Evolutionary conservation across 2,888 invertebrate genomes (phyloP), one percentile per base, ranked within the genome.

Genomic region (Carabus problematicus): DNA sequence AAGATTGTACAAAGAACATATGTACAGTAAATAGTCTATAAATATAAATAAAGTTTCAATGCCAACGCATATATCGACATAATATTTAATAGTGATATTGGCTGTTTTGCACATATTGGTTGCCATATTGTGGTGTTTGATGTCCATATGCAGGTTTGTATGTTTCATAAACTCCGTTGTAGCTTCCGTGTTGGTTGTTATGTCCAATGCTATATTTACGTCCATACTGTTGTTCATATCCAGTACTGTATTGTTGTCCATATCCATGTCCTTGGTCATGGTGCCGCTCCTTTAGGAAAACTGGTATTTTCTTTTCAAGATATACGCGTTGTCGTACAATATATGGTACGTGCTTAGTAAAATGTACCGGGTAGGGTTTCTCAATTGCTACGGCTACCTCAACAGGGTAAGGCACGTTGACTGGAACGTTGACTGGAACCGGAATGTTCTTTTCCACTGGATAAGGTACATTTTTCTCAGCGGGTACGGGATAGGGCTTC

Each of bases 401-500:
- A 29, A 70, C 43, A 3, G 55, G 42, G 54, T 42, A 40, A 12
- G 64, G 64, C 12, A 55, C 55, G 11, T 64, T 39, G 8, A 64
- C 64, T 39, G 64, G 64, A n/a, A 64, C 64, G 40, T 64, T 54
- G 18, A 62, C 81, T 0, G 84, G 82, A 8, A 83, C 81, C 8
- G 83, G 81, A 83, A 0, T 87, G 87, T 42, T 87, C 85, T 76
- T 86, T 85, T 12, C 88, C 39, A 62, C 62, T 9, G 62, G 62
- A 19, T 62, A 62, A 8, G 62, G 62, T 49, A 62, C 82, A 59
- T 87, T 84, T 74, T 88, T 87, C 11, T 88, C 85, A 59, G 88
- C 85, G 9, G 85, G 85, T 4, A 89, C 87, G 0, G 88, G 88
- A 74, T 88, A 88, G 1, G 88, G 88, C 74, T 87, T 88, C 16